These are phyloP conservation scores for Himantopus leucocephalus DNA, from an alignment of 2,113 vertebrate genomes.

Conservation along the genomic window DNA sequence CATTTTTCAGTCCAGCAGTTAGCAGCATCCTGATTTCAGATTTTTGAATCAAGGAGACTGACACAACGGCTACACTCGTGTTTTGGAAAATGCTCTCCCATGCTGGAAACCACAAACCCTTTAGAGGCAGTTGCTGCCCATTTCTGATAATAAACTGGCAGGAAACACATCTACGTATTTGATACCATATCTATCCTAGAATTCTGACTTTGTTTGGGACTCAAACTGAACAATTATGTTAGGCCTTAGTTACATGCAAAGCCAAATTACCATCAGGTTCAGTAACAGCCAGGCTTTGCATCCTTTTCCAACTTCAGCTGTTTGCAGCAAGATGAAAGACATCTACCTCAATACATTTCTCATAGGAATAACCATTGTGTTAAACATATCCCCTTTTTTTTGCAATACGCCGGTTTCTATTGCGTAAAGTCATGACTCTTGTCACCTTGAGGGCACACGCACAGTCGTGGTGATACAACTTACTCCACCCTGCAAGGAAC, in stretches of 20 bases:
- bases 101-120: neutral
- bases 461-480: neutral
- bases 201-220: neutral
- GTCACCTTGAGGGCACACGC: neutral
- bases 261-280: neutral
- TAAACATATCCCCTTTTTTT: neutral
- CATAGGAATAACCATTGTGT: neutral
- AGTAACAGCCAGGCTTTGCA: neutral
- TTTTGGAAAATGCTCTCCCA: neutral
- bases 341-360: neutral
- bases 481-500: neutral
- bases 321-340: neutral
- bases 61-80: accelerated
- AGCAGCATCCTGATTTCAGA: neutral
- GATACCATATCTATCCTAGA: neutral
- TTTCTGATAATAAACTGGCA: neutral
- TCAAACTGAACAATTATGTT: neutral
- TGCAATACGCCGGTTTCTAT: neutral
- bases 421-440: neutral
- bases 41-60: neutral
- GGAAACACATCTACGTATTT: neutral
- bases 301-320: neutral
- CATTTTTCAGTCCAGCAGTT: neutral
- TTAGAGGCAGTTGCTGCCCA: neutral
- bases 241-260: neutral